These are phyloP conservation scores for Sphyrna mokarran DNA, from an alignment of 2,113 vertebrate genomes.

Conservation along the genomic window DNA sequence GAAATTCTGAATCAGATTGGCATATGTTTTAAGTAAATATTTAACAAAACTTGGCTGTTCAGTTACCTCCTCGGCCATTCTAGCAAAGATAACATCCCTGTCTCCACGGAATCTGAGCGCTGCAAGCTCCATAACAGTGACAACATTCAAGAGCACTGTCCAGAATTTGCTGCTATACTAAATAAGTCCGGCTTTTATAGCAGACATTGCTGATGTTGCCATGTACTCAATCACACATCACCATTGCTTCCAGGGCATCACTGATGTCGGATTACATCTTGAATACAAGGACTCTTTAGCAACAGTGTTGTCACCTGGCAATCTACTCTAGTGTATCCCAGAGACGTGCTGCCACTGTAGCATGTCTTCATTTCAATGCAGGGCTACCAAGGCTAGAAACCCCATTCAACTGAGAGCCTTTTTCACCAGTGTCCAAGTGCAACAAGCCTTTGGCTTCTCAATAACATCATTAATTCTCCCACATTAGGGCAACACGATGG, in stretches of 20 bases:
- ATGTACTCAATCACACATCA: neutral
- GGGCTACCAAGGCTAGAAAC: neutral
- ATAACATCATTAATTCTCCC: neutral
- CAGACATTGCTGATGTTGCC: neutral
- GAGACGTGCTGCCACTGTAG: neutral
- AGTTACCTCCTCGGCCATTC: neutral
- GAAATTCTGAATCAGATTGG: neutral
- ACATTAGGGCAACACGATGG: neutral
- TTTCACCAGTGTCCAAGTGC: neutral
- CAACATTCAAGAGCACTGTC: neutral
- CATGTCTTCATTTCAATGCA: neutral
- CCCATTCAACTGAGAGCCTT: neutral
- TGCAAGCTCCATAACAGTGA: neutral
- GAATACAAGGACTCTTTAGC: neutral
- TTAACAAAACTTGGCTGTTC: neutral
- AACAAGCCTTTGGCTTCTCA: neutral
- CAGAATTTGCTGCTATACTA: neutral
- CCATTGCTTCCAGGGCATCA: neutral
- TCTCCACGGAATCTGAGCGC: neutral
- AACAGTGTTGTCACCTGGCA: neutral
- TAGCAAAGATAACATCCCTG: neutral
- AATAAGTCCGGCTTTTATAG: neutral
- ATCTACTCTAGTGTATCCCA: neutral
- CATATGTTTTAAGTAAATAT: neutral
- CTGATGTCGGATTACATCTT: neutral